Evolutionary conservation across 2,797 vertebrate species (phyloP).

Genomic region (Phalloptychus januarius): DNA sequence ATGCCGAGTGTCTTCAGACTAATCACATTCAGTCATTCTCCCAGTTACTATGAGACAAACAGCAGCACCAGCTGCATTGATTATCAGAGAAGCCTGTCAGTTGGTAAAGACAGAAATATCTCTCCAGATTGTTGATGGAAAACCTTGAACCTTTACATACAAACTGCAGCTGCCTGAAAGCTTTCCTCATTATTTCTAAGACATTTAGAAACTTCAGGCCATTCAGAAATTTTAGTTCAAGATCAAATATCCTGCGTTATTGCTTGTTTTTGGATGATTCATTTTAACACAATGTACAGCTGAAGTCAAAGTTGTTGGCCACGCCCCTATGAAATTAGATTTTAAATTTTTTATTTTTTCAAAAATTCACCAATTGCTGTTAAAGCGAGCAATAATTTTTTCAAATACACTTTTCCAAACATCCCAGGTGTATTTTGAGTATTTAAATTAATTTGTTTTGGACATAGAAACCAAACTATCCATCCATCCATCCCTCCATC

Average conservation of each 20-base stretch:
- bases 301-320: no score
- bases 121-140: not conserved
- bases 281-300: not conserved
- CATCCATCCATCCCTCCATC: no score
- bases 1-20: conserved; percentile 85
- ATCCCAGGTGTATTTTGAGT: no score
- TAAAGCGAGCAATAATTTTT: no score
- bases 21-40: conserved; percentile 78
- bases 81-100: not conserved
- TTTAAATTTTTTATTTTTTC: no score
- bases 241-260: not conserved
- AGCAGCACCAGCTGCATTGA: conserved; percentile 1
- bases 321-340: no score
- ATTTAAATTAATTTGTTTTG: no score
- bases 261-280: not conserved
- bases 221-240: not conserved
- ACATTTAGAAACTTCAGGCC: not conserved
- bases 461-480: no score
- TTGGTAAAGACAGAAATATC: conserved; percentile 14
- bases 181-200: not conserved
- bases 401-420: no score
- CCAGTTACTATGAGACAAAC: conserved; percentile 27
- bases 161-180: no score
- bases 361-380: no score
- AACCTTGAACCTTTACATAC: not conserved